These are phyloP conservation scores for Blera fallax DNA, from an alignment of 2,888 invertebrate genomes.

Conservation along the genomic window DNA sequence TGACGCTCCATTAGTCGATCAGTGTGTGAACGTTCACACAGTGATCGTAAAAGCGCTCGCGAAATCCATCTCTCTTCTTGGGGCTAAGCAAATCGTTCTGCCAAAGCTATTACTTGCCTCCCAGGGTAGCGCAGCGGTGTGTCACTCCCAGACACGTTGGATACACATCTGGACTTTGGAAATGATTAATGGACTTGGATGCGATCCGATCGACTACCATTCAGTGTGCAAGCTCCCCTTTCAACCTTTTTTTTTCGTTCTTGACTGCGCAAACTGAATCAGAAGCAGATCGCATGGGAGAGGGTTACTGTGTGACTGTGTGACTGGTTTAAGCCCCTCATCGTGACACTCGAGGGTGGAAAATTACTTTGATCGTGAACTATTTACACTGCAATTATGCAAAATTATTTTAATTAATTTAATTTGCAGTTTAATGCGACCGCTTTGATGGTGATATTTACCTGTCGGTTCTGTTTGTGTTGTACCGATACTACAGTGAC, in stretches of 20 bases:
- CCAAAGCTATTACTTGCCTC: conserved; percentile 1
- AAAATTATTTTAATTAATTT: conserved; percentile 72
- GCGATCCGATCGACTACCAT: conserved; percentile 42
- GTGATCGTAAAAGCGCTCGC: not conserved
- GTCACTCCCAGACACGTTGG: conserved; percentile 56
- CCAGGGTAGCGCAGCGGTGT: conserved; percentile 15
- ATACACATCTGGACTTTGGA: conserved; percentile 51
- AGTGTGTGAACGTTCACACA: conserved; percentile 71
- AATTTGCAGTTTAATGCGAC: conserved; percentile 51
- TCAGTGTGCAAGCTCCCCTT: not conserved
- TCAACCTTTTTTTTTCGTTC: conserved; percentile 27
- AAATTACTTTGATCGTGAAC: conserved; percentile 71
- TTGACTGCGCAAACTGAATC: conserved; percentile 38
- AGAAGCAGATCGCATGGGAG: conserved; percentile 10
- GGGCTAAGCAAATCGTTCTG: conserved; percentile 4
- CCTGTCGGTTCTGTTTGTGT: conserved; percentile 32
- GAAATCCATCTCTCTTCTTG: conserved; percentile 30
- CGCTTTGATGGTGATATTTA: not conserved
- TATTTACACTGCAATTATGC: conserved; percentile 64
- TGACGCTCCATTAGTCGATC: conserved; percentile 62
- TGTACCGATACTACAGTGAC: conserved; percentile 27
- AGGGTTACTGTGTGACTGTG: not conserved
- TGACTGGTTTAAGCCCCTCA: not conserved
- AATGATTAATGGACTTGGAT: conserved; percentile 63
- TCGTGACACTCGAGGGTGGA: conserved; percentile 66